Conservation (phyloP, 2,113 vertebrate genomes). For the Eulemur rufifrons region DNA sequence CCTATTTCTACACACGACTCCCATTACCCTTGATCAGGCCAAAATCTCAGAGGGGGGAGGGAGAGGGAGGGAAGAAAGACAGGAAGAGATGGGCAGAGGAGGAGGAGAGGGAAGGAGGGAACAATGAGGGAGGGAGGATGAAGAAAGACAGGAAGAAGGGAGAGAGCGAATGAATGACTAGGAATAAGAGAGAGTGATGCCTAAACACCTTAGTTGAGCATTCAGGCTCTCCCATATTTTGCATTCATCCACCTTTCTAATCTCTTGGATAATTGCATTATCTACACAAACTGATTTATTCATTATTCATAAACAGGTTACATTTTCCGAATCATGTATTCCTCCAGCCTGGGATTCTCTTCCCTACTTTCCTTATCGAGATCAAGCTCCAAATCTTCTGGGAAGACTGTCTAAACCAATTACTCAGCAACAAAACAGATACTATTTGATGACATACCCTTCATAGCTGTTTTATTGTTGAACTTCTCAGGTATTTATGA, state of each 20-base stretch:
- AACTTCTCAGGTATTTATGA: background rate
- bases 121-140: background rate
- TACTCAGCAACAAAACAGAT: background rate
- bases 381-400: background rate
- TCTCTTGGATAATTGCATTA: background rate
- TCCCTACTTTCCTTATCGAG: background rate
- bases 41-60: background rate
- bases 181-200: background rate
- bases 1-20: background rate
- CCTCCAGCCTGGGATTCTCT: background rate
- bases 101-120: background rate
- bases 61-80: too few species aligned
- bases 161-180: background rate
- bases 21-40: background rate
- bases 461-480: background rate
- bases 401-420: background rate
- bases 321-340: background rate
- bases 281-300: background rate
- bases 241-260: background rate
- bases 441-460: background rate
- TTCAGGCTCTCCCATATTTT: background rate
- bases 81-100: background rate
- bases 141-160: background rate
- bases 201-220: background rate
- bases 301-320: background rate